Percentiles rank a stretch among this genome's conserved stretches.
These are phyloP conservation scores for Vimba vimba DNA, from an alignment of 2,113 vertebrate species.

Conservation along the genomic window DNA sequence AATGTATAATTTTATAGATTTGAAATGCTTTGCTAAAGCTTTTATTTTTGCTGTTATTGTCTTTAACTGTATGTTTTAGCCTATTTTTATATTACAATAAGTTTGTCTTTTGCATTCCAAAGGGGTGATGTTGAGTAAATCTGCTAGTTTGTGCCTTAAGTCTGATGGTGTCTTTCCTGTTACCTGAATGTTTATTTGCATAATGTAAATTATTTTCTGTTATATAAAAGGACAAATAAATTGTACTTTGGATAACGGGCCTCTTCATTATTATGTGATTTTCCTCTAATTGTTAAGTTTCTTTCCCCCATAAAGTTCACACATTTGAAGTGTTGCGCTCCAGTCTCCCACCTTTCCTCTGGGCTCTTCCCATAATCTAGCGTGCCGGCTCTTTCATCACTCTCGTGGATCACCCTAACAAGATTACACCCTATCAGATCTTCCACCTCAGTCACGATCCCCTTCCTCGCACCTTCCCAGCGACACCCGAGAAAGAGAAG, in stretches of 20 bases:
- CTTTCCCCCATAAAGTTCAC: not conserved
- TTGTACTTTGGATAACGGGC: not conserved
- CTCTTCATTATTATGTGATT: not conserved
- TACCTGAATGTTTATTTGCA: constrained; percentile 25
- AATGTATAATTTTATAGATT: not conserved
- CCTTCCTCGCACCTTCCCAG: constrained; percentile 30
- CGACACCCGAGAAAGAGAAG: not conserved
- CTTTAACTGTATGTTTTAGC: not conserved
- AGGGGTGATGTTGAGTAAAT: not conserved
- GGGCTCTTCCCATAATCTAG: constrained; percentile 25
- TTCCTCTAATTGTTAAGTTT: not conserved
- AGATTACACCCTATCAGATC: constrained; percentile 67
- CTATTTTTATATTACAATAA: not conserved
- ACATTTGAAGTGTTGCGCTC: not conserved
- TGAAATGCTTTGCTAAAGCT: not conserved
- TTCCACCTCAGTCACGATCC: constrained; percentile 46
- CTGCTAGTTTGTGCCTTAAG: constrained; percentile 33
- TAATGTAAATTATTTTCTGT: not conserved
- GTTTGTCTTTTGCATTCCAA: not conserved
- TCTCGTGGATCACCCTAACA: constrained; percentile 61
- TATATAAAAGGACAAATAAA: not conserved
- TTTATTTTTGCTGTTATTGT: not conserved
- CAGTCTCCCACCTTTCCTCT: not conserved
- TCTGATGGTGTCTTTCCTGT: not conserved
- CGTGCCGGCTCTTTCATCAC: constrained; percentile 51